Evolutionary conservation across 1,140 invertebrate genomes (phyloP).

Genomic region (Helicoverpa armigera): DNA sequence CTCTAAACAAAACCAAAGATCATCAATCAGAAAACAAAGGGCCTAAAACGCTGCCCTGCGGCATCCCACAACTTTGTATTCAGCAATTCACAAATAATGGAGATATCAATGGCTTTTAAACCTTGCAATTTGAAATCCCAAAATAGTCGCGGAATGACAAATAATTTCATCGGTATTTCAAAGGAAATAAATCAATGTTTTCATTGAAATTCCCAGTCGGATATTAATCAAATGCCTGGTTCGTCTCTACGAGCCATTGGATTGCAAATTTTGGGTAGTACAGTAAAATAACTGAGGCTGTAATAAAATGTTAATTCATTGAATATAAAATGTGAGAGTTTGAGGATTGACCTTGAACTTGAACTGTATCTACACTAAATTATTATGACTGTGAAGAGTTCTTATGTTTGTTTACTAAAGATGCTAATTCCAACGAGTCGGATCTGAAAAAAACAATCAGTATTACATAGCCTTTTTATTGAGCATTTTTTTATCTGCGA

Average conservation of each 20-base stretch:
- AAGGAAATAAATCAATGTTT: slow-evolving; percentile 15
- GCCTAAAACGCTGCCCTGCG: not conserved
- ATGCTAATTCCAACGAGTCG: too few species aligned
- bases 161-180: not conserved
- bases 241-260: not conserved
- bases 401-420: too few species aligned
- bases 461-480: too few species aligned
- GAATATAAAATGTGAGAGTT: too few species aligned
- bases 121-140: not conserved
- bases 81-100: not conserved
- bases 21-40: not conserved
- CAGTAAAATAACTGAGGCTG: too few species aligned
- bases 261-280: not conserved
- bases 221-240: slow-evolving; percentile 9
- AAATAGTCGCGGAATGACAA: slow-evolving; percentile 7
- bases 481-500: too few species aligned
- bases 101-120: not conserved
- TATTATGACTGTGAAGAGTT: too few species aligned
- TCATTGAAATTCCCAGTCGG: not conserved
- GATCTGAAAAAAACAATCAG: too few species aligned
- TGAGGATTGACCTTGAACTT: too few species aligned
- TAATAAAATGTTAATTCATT: too few species aligned
- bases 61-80: not conserved
- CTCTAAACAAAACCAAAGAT: not conserved
- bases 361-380: too few species aligned